Conservation (phyloP, 2,113 vertebrate genomes). For the Onychostruthus taczanowskii region DNA sequence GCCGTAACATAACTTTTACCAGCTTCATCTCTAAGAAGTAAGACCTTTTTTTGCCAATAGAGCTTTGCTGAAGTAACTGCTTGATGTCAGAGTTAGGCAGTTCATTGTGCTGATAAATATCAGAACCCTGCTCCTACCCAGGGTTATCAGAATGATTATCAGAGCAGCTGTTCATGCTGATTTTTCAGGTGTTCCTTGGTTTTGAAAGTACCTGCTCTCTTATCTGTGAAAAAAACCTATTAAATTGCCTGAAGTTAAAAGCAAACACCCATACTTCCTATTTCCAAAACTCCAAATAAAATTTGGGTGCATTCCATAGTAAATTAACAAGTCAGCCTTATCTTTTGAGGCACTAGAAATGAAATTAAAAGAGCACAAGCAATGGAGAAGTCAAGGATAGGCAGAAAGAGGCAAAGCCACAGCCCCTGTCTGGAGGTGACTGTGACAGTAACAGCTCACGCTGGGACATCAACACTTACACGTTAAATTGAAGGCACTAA, state of each 20-base stretch:
- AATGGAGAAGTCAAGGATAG: neutral
- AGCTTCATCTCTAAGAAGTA: neutral
- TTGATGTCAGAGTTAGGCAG: neutral
- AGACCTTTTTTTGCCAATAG: accelerated
- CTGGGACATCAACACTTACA: neutral
- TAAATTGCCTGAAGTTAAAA: neutral
- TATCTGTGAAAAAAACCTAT: neutral
- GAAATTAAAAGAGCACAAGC: neutral
- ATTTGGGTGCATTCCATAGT: neutral
- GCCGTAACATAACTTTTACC: neutral
- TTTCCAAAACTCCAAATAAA: neutral
- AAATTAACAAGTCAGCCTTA: neutral
- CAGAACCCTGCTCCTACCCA: neutral
- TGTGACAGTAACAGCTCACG: neutral
- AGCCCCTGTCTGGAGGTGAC: neutral
- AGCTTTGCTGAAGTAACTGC: neutral
- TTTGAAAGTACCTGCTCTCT: neutral
- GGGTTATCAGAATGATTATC: neutral
- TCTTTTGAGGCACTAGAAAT: neutral
- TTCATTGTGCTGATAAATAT: neutral
- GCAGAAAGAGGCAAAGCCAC: neutral
- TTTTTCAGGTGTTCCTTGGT: neutral
- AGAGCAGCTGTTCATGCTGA: neutral
- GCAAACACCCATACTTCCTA: neutral
- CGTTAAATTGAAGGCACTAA: neutral